Evolutionary conservation across 1,140 invertebrate genomes (phyloP).

Genomic region (Armadillidium nasatum): DNA sequence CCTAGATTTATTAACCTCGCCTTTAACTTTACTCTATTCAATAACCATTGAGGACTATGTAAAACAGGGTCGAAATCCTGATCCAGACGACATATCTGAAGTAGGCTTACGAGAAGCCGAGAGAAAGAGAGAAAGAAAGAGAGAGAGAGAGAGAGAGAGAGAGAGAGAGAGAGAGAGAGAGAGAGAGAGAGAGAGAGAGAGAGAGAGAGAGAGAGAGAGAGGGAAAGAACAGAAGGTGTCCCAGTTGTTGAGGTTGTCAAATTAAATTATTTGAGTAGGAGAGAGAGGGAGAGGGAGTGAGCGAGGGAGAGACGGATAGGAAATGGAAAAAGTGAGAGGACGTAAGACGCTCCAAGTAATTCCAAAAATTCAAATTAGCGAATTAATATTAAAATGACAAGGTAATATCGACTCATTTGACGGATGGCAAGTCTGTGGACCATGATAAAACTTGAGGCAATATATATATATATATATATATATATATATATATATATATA

Average conservation of each 20-base stretch:
- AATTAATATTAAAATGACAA: constrained; percentile 3
- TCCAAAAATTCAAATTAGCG: constrained; percentile 2
- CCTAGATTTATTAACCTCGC: no score
- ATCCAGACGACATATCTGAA: no score
- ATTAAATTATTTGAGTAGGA: no score
- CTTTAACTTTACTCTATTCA: no score
- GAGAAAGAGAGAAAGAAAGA: background rate
- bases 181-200: background rate
- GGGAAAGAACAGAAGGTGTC: background rate
- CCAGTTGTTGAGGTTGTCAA: no score
- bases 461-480: no score
- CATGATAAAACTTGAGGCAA: no score
- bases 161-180: background rate
- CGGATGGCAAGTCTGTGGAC: background rate
- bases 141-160: constrained; percentile 17
- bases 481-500: no score
- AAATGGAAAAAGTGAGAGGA: background rate
- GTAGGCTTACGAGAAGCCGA: no score
- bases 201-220: background rate
- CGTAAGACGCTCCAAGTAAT: no score
- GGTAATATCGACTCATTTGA: constrained; percentile 10
- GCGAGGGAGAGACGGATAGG: background rate
- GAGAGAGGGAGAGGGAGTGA: background rate
- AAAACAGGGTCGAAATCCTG: no score
- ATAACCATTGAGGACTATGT: no score